Conservation (phyloP, 2,797 vertebrate genomes). For the Thunnus albacares region DNA sequence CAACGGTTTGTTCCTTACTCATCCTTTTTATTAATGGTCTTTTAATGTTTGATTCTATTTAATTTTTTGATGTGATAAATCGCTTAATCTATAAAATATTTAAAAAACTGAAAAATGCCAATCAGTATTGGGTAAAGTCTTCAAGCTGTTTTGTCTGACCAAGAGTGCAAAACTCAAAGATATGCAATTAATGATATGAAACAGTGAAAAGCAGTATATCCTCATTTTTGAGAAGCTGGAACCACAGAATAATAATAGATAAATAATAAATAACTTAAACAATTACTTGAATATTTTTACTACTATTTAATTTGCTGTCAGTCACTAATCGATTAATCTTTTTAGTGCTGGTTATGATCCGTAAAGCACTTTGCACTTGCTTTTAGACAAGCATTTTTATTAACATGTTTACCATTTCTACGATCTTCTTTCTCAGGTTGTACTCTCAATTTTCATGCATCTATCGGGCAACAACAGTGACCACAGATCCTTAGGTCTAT, state of each 20-base stretch:
- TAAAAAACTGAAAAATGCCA: neutral
- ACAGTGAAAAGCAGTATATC: neutral
- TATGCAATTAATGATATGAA: no score
- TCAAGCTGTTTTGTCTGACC: neutral
- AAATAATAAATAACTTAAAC: no score
- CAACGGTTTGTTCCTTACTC: neutral
- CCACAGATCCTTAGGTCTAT: constrained; percentile 4
- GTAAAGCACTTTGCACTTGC: neutral
- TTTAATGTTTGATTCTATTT: neutral
- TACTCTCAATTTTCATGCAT: constrained; percentile 1
- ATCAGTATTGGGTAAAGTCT: neutral
- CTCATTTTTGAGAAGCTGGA: neutral
- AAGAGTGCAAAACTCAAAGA: no score
- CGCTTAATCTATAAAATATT: neutral
- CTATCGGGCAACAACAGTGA: neutral
- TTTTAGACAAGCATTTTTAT: neutral
- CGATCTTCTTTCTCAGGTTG: neutral
- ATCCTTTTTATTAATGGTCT: neutral
- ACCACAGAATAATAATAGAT: neutral
- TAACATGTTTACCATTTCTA: neutral
- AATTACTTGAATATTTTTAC: no score
- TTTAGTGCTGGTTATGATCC: neutral
- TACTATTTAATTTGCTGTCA: no score
- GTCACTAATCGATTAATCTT: neutral
- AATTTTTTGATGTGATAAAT: no score